Evolutionary conservation across 2,797 vertebrate genomes (phyloP), one percentile per base, ranked within the genome.

Genomic region (Sandelia bainsii): DNA sequence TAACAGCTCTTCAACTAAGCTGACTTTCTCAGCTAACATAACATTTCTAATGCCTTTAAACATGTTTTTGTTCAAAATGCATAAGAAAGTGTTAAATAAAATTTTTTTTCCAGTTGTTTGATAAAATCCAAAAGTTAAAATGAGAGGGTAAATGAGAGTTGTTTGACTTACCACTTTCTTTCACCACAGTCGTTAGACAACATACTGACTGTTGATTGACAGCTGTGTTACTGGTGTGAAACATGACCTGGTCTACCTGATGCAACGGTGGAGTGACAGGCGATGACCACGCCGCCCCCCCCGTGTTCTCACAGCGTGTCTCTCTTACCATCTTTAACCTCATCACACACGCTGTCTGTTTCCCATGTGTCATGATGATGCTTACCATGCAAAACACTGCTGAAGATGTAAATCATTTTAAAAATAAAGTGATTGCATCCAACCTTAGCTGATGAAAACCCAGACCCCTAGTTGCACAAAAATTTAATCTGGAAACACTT

Each of bases 161-260:
- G n/a, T n/a, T n/a, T n/a, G n/a, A n/a, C n/a, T n/a, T n/a, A n/a
- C n/a, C n/a, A n/a, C n/a, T n/a, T n/a, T n/a, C n/a, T n/a, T n/a
- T n/a, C n/a, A n/a, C n/a, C n/a, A n/a, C n/a, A n/a, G n/a, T n/a
- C n/a, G n/a, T n/a, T n/a, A n/a, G n/a, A n/a, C n/a, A n/a, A n/a
- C n/a, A 32, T 67, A 62, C 42, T 1, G 6, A n/a, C 20, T 14
- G 49, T 37, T 81, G 79, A 87, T 72, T 69, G 56, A 80, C 81
- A 74, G 49, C 34, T 27, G 22, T 75, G 67, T 67, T 50, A 25
- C 52, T 69, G 20, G 23, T 16, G 3, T 60, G 65, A 84, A 83
- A 83, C 16, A 37, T 82, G 86, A 83, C 80, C 20, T 56, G 17
- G 9, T 62, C 22, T 49, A 80, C 53, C 23, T 37, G 77, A 81